These are phyloP conservation scores for Leucania comma DNA, from an alignment of 2,888 invertebrate species.

Conservation along the genomic window DNA sequence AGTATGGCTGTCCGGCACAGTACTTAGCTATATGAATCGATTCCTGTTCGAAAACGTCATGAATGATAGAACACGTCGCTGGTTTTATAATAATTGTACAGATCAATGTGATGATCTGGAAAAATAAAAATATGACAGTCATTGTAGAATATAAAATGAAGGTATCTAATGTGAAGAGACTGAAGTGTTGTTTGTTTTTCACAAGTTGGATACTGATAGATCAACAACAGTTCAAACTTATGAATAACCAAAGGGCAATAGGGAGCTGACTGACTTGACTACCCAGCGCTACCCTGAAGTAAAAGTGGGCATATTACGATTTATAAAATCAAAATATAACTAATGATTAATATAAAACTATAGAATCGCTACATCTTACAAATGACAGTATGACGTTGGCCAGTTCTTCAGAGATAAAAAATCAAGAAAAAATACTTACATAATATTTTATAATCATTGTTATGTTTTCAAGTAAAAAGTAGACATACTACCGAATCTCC, in stretches of 20 bases:
- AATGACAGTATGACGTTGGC: too few species aligned
- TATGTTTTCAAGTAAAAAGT: neutral
- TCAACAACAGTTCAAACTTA: too few species aligned
- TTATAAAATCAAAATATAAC: too few species aligned
- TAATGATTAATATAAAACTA: too few species aligned
- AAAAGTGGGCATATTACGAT: too few species aligned
- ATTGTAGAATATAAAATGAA: neutral
- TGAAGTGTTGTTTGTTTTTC: too few species aligned
- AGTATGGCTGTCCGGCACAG: slow-evolving; percentile 35
- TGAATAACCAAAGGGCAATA: too few species aligned
- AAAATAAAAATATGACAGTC: neutral
- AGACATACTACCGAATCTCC: slow-evolving; percentile 17
- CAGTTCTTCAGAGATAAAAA: neutral
- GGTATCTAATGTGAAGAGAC: neutral
- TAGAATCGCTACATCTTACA: too few species aligned
- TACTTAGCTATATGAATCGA: slow-evolving; percentile 18
- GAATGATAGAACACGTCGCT: slow-evolving; percentile 14
- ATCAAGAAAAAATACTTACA: slow-evolving; percentile 27
- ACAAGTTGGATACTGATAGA: too few species aligned
- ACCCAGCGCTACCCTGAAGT: too few species aligned
- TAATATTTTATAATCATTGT: slow-evolving; percentile 36
- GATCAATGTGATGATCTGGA: slow-evolving; percentile 27
- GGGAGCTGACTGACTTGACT: too few species aligned
- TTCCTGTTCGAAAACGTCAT: slow-evolving; percentile 12
- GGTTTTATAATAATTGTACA: slow-evolving; percentile 14